Conservation (phyloP, 1,140 invertebrate genomes). For the Capitella teleta region DNA sequence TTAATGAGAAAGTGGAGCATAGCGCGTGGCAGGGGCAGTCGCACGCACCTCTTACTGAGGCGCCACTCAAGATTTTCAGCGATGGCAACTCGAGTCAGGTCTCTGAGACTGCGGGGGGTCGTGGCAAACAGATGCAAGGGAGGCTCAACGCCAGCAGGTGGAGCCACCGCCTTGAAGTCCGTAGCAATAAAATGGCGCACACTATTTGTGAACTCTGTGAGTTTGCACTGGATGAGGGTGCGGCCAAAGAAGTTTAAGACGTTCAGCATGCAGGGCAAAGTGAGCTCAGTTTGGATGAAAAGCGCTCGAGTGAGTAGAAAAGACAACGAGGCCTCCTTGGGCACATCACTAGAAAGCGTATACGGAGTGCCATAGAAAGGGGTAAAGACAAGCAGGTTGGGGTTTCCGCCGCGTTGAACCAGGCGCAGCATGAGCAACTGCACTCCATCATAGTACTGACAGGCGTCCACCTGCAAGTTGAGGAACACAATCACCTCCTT, state of each 20-base stretch:
- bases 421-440: constrained; percentile 1
- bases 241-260: constrained; percentile 4
- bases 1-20: constrained; percentile 9
- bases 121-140: background rate
- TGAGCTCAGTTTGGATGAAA: background rate
- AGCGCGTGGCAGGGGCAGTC: constrained; percentile 9
- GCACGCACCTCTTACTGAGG: constrained; percentile 1
- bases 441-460: constrained; percentile 2
- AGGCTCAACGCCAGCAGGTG: background rate
- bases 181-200: background rate
- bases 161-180: background rate
- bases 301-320: background rate
- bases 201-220: constrained; percentile 4
- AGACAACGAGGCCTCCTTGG: background rate
- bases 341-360: background rate
- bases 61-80: constrained; percentile 6
- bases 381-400: background rate
- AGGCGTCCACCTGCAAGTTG: background rate
- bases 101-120: constrained; percentile 1
- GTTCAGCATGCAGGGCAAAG: background rate
- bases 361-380: background rate
- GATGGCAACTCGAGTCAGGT: constrained; percentile 9
- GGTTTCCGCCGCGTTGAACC: constrained; percentile 8
- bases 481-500: constrained; percentile 9
- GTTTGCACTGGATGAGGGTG: constrained; percentile 8